Evolutionary conservation across 92 coral and sea anemone species (phyloP).

Genomic region (Ricordea florida): DNA sequence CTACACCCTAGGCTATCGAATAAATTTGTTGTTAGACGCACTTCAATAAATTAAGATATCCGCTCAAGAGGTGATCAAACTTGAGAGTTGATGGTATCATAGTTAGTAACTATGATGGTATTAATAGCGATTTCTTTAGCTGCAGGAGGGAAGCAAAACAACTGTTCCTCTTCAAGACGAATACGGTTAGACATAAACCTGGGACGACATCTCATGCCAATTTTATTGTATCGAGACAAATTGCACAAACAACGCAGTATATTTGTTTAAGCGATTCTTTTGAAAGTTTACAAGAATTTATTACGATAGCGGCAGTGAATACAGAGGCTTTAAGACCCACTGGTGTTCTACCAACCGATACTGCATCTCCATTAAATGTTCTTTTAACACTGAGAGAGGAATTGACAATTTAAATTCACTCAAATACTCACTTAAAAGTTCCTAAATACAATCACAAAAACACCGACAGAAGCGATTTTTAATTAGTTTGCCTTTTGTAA

Average conservation of each 20-base stretch:
- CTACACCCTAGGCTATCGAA: too few relatives aligned
- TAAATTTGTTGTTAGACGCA: too few relatives aligned
- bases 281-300: not conserved
- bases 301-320: not conserved
- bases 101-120: too few relatives aligned
- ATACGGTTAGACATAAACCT: constrained; percentile 24
- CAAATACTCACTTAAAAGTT: not conserved
- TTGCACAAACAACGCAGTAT: not conserved
- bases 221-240: not conserved
- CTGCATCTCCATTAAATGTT: too few relatives aligned
- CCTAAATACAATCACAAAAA: constrained; percentile 13
- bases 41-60: too few relatives aligned
- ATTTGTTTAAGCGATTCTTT: not conserved
- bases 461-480: constrained; percentile 35
- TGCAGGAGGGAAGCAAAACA: constrained; percentile 17
- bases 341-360: not conserved
- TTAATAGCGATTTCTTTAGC: constrained; percentile 1
- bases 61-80: too few relatives aligned
- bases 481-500: constrained; percentile 56
- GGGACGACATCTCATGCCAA: not conserved
- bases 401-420: constrained; percentile 12
- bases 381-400: too few relatives aligned
- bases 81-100: too few relatives aligned
- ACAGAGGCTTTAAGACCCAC: constrained; percentile 1
- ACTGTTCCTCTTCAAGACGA: not conserved